Conservation (phyloP, 1,140 invertebrate genomes). For the Papilio polytes region DNA sequence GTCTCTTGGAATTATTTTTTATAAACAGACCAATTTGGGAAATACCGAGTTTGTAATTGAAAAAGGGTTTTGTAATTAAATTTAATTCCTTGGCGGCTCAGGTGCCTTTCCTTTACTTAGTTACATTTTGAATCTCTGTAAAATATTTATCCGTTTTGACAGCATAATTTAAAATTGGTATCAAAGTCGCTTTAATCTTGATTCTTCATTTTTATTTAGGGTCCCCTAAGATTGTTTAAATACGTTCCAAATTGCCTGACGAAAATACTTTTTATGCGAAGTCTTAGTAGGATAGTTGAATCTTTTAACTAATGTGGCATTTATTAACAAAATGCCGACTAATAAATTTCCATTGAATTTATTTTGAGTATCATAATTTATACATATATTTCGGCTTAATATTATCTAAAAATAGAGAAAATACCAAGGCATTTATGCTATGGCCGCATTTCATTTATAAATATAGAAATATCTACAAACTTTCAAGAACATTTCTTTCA, state of each 20-base stretch:
- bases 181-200: not conserved
- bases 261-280: not conserved
- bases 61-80: not conserved
- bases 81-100: not conserved
- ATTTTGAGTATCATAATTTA: not conserved
- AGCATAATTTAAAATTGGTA: not conserved
- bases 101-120: not conserved
- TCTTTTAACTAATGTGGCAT: not conserved
- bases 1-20: not conserved
- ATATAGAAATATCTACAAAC: constrained; percentile 9
- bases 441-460: constrained; percentile 28
- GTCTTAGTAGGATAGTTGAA: not conserved
- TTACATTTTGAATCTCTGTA: not conserved
- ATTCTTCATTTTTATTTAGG: not conserved
- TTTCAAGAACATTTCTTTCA: constrained; percentile 20
- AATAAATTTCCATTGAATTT: not conserved
- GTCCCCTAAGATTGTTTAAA: not conserved
- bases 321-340: not conserved
- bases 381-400: not conserved
- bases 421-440: not conserved
- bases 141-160: not conserved
- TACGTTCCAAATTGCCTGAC: not conserved
- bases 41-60: not conserved
- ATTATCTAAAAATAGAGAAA: not conserved
- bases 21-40: not conserved